Conservation (phyloP, 2,797 vertebrate species). For the Clarias pachynema region DNA sequence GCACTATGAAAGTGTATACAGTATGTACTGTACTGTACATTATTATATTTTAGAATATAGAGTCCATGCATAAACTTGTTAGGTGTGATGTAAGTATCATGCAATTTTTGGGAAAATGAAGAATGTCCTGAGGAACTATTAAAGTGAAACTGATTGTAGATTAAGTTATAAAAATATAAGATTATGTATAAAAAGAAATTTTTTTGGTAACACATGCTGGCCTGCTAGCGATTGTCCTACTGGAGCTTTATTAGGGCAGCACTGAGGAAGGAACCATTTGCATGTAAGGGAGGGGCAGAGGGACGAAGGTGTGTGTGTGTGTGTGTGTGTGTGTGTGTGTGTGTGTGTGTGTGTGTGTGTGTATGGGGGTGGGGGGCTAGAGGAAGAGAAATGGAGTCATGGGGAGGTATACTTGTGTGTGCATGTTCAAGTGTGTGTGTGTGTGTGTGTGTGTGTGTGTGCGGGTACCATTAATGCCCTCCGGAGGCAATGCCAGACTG, state of each 20-base stretch:
- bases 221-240: slow-evolving; percentile 27
- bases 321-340: slow-evolving; percentile 32
- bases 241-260: slow-evolving; percentile 48
- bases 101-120: not conserved
- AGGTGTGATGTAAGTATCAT: not conserved
- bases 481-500: slow-evolving; percentile 55
- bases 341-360: slow-evolving; percentile 33
- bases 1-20: not conserved
- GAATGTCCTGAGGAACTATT: not conserved
- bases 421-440: slow-evolving; percentile 9
- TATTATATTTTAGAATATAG: not conserved
- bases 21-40: not conserved
- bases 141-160: slow-evolving; percentile 5
- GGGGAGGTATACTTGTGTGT: slow-evolving; percentile 1
- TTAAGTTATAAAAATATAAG: slow-evolving; percentile 5
- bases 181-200: not conserved
- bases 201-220: slow-evolving; percentile 12
- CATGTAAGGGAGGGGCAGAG: slow-evolving; percentile 30
- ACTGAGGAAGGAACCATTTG: slow-evolving; percentile 42
- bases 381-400: slow-evolving; percentile 1
- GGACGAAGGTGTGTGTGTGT: slow-evolving; percentile 27
- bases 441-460: slow-evolving; percentile 33
- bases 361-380: not conserved
- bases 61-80: not conserved
- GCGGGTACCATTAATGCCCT: slow-evolving; percentile 58